Percentiles rank a stretch among this genome's conserved stretches.
phyloP scores from a whole-genome alignment of 2,888 invertebrate genomes.

The Panopea generosa region DNA sequence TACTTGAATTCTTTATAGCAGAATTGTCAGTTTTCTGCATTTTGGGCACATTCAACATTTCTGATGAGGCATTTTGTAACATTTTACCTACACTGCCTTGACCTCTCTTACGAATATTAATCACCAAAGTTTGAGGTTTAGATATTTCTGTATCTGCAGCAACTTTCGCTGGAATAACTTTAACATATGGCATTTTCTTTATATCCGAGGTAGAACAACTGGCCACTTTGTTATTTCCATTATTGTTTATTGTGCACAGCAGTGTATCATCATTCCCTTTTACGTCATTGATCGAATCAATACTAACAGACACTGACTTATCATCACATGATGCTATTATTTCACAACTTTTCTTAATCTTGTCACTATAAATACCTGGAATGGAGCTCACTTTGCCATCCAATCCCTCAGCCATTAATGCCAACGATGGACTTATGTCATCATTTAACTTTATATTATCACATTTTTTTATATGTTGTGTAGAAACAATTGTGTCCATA shows the following conservation, averaged over 20 bases:
- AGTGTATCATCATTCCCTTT: neutral
- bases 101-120: slow-evolving; percentile 40
- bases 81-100: slow-evolving; percentile 1
- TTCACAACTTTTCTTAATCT: neutral
- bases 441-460: neutral
- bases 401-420: no score
- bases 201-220: slow-evolving; percentile 29
- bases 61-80: neutral
- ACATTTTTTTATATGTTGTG: slow-evolving; percentile 5
- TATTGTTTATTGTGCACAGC: neutral
- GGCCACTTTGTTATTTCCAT: no score
- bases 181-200: slow-evolving; percentile 42
- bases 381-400: no score
- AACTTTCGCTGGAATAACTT: slow-evolving; percentile 29
- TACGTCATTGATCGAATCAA: slow-evolving; percentile 13
- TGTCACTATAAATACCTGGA: no score
- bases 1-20: slow-evolving; percentile 9
- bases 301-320: neutral
- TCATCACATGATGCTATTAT: neutral
- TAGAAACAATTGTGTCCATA: neutral
- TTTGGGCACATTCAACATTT: slow-evolving; percentile 2
- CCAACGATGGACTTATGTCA: neutral
- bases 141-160: slow-evolving; percentile 11
- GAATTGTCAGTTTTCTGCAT: no score
- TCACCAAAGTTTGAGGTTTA: slow-evolving; percentile 43